A percentile compares a stretch with the other conserved stretches of the same genome.
phyloP scores from a whole-genome alignment of 1,140 invertebrate species.

The Metaphire vulgaris region DNA sequence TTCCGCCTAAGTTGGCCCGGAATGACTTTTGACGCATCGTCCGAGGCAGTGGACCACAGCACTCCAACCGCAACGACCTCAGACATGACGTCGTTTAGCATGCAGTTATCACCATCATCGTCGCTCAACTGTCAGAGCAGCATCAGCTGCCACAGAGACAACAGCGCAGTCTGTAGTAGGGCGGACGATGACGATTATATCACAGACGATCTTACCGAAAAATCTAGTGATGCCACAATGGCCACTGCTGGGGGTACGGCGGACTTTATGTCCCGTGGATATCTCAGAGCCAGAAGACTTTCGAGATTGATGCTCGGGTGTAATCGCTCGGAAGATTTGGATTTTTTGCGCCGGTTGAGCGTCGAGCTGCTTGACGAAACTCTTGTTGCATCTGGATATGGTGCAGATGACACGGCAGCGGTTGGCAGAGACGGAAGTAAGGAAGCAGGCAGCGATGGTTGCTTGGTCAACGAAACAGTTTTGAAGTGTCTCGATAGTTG shows the following conservation, averaged over 20 bases:
- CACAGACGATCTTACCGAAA: neutral
- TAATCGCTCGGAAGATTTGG: neutral
- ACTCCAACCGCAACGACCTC: neutral
- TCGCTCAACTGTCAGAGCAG: neutral
- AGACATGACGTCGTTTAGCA: neutral
- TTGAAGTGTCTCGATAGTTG: neutral
- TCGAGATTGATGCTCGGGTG: too few species aligned
- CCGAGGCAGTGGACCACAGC: constrained; percentile 14
- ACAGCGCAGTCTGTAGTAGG: neutral
- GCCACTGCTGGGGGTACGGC: neutral
- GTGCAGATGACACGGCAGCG: neutral
- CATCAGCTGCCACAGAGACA: neutral
- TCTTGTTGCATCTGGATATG: neutral
- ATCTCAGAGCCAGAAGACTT: too few species aligned
- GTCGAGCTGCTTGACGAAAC: neutral
- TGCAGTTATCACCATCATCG: neutral
- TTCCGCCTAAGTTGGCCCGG: constrained; percentile 13
- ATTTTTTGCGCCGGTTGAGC: neutral
- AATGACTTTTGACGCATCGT: constrained; percentile 17
- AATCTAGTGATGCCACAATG: neutral
- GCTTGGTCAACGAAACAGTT: neutral
- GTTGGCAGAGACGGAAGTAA: neutral
- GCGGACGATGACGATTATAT: neutral
- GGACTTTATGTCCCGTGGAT: too few species aligned
- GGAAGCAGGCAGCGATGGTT: neutral